Evolutionary conservation across 2,113 vertebrate genomes (phyloP), one percentile per base, ranked within the genome.

Genomic region (Genyomyrus donnyi): DNA sequence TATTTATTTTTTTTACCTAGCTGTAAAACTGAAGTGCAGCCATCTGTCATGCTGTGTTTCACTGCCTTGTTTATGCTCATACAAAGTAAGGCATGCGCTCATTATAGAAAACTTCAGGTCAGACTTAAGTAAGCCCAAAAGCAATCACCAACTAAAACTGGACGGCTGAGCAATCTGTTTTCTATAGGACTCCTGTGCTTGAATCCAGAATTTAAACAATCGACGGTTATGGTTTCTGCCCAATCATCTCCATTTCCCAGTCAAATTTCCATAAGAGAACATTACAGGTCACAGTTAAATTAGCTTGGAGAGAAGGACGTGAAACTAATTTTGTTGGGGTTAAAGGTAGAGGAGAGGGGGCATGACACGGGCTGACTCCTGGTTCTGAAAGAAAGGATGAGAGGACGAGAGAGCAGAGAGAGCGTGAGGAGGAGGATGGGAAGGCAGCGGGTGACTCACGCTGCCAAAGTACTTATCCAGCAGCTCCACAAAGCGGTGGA

Each of bases 401-500:
- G 89, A 84, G 89, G 70, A 84, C 0, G 27, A 87, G 80, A 91
- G 89, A 89, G 90, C 90, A 88, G 19, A 8, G 86, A 91, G 91
- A 93, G 90, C 91, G 90, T 83, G 90, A 58, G 42, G 35, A 88
- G 87, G 31, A 62, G 87, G 87, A 88, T 91, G 89, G 91, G 89
- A 88, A 89, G 89, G 88, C 80, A 89, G 80, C 50, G 88, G 89
- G 83, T 93, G 92, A 93, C 91, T 93, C 93, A 93, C 89, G n/a
- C 92, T 91, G 91, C 90, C 83, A 56, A 90, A 93, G 91, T 91
- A 91, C 92, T 91, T 92, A 90, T 92, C 93, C 89, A 91, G 90
- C 91, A 92, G 91, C 91, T 91, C 90, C 85, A 91, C 90, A 89
- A 93, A 93, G 91, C 91, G 92, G 86, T 90, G 89, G 90, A 91